phyloP scores from a whole-genome alignment of 2,888 invertebrate genomes.

The Nemotelus nigrinus region DNA sequence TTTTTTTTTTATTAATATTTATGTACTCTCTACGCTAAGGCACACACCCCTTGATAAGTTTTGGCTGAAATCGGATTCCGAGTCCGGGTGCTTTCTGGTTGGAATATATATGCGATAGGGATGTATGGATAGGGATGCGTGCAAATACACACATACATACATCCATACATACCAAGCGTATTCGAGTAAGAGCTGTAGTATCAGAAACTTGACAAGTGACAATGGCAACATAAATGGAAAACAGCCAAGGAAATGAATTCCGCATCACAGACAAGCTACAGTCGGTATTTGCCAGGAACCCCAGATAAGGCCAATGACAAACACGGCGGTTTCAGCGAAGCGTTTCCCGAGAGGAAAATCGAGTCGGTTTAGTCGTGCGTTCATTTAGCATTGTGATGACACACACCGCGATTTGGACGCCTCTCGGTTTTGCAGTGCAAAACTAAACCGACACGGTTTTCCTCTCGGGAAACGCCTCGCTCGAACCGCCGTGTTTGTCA shows the following conservation, averaged over 20 bases:
- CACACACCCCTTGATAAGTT: constrained; percentile 46
- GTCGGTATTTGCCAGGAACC: neutral
- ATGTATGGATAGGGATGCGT: neutral
- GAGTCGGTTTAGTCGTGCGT: too few relatives aligned
- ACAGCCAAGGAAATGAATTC: constrained; percentile 23
- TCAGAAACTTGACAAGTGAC: neutral
- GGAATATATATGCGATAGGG: neutral
- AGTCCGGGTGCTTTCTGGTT: neutral
- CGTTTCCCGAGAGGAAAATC: too few relatives aligned
- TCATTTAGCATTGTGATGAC: too few relatives aligned
- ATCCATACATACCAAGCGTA: neutral
- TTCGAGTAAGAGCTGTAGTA: too few relatives aligned
- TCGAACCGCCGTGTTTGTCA: too few relatives aligned
- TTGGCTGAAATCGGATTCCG: neutral
- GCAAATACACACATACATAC: neutral
- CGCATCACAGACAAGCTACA: neutral
- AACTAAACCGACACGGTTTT: too few relatives aligned
- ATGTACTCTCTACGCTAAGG: constrained; percentile 46
- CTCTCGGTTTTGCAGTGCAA: too few relatives aligned
- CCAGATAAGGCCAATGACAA: neutral
- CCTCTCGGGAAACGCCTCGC: too few relatives aligned
- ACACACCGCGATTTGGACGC: too few relatives aligned
- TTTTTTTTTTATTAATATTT: constrained; percentile 49
- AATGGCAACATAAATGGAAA: constrained; percentile 28
- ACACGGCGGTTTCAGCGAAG: too few relatives aligned